A percentile compares a stretch with the other conserved stretches of the same genome.
phyloP scores from a whole-genome alignment of 2,797 vertebrate genomes.

The Merluccius polli region DNA sequence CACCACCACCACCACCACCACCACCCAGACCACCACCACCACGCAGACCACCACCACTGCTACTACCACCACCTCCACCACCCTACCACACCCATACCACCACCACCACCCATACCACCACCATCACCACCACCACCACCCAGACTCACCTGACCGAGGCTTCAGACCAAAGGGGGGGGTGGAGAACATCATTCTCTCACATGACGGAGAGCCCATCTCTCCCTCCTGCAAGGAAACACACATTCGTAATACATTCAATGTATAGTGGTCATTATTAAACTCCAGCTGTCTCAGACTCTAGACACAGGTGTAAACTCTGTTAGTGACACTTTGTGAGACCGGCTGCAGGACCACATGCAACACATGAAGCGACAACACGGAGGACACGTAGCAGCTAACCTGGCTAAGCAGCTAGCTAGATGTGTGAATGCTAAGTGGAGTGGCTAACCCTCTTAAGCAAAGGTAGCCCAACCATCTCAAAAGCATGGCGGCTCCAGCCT shows the following conservation, averaged over 20 bases:
- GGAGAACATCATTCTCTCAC: constrained; percentile 66
- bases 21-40: not conserved
- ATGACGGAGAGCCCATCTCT: constrained; percentile 66
- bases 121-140: not conserved
- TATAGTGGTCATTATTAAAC: not conserved
- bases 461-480: not conserved
- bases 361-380: not conserved
- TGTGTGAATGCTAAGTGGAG: not conserved
- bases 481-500: not conserved
- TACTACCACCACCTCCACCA: not conserved
- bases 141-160: constrained; percentile 86
- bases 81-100: not conserved
- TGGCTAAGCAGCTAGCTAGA: not conserved
- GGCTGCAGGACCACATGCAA: not conserved
- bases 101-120: not conserved
- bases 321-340: not conserved
- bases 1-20: too few species aligned
- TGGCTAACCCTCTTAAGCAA: not conserved
- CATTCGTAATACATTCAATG: not conserved
- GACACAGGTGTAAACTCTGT: not conserved
- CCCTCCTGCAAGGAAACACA: constrained; percentile 64
- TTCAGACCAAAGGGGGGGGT: constrained; percentile 86
- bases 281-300: not conserved
- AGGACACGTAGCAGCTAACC: not conserved
- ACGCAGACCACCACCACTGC: not conserved